Base-by-base conservation (phyloP, 1,140 invertebrate species). In the Streblospio benedicti region DNA sequence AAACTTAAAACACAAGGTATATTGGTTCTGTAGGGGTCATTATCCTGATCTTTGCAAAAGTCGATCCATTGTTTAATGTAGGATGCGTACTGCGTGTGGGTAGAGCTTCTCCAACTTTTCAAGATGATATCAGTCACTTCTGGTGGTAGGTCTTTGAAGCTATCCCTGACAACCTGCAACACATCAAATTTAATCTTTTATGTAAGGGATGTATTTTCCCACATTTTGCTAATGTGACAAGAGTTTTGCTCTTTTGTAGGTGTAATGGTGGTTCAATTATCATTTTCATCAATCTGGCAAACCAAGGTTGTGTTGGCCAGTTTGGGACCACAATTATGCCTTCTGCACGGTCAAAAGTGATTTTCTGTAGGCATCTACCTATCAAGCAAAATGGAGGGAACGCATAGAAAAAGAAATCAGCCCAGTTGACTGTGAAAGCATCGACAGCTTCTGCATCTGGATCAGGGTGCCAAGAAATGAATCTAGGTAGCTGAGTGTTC, bases 351-450 rank as follows among this genome's bases (percentile, higher is more conserved):
- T 65, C 63, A 25, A 49, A 25, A 16, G 4, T 41, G n/a, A 61
- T 49, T 25, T 61, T 65, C 33, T 58, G 18, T 14, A 65, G 23
- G n/a, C 43, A n/a, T 25, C 33, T 3, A 9, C 25, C 3, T 1
- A 65, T 31, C 9, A 62, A 38, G 35, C 57, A 55, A 57, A 65
- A 65, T 47, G 63, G 63, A n/a, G 60, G 57, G n/a, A 62, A 65
- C 9, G 56, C 47, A 38, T 58, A 65, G 18, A 35, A 41, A 35
- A 20, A 54, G 2, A 45, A n/a, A 47, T 47, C 28, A 20, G 23
- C 27, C 60, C 63, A 57, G 4, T 4, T 23, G 6, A 62, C 23
- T 5, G 50, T 59, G 50, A 65, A 65, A 9, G 55, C 60, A 62
- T 62, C 60, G n/a, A 59, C 33, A 12, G 23, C 12, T 18, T 27